phyloP scores from a whole-genome alignment of 2,888 invertebrate species.

The Xestobium rufovillosum region DNA sequence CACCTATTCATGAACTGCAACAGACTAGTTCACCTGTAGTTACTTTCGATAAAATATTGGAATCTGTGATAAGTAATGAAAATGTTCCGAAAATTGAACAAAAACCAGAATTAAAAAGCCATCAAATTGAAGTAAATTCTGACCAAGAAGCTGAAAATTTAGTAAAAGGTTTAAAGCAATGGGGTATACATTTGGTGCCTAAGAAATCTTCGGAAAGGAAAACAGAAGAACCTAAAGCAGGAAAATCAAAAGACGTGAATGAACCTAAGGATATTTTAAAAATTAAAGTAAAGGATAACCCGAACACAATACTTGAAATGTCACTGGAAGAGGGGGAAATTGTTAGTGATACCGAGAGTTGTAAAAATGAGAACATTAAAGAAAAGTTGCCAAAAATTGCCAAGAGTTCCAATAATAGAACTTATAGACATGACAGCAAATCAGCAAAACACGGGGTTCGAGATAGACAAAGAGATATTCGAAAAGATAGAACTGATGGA shows the following conservation, averaged over 20 bases:
- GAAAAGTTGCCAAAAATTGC: constrained; percentile 2
- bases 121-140: constrained; percentile 16
- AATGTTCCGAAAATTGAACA: no score
- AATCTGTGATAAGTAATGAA: constrained; percentile 11
- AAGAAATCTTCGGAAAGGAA: constrained; percentile 30
- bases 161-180: constrained; percentile 33
- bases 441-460: no score
- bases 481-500: constrained; percentile 1
- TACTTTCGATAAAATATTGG: no score
- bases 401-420: no score
- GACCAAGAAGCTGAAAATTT: constrained; percentile 31
- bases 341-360: constrained; percentile 10
- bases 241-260: neutral
- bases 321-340: constrained; percentile 18
- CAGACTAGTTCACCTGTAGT: neutral
- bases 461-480: neutral
- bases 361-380: neutral
- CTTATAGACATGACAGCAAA: no score
- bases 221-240: neutral
- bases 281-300: no score
- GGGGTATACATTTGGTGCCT: constrained; percentile 37
- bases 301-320: no score
- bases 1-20: constrained; percentile 2
- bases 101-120: no score
- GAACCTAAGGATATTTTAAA: neutral